Base-by-base conservation (phyloP, 2,797 vertebrate species). In the Sorex maritimensis region DNA sequence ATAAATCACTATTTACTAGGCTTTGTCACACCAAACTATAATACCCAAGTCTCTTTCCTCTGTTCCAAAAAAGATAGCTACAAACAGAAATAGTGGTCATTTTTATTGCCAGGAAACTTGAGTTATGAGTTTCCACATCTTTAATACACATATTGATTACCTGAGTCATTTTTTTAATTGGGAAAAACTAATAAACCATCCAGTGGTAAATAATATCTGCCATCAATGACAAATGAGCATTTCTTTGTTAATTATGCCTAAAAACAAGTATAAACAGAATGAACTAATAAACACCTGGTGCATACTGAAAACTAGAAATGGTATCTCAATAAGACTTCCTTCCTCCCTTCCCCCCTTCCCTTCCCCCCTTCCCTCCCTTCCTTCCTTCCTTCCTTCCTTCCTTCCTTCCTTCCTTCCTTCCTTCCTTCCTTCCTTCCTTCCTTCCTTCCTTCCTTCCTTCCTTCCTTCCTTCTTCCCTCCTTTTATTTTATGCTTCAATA, bases 171-270 rank as follows among this genome's bases (percentile, higher is more conserved):
- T 94, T 95, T 95, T 92, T 93, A 97, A 95, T 96, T 96, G 94
- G 79, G n/a, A 95, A 97, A 95, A 75, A 83, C 90, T 90, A 97
- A 94, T 93, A 97, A 97, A 95, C 90, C 90, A 95, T 95, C 93
- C 75, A 94, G 84, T 94, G 71, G 90, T 95, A 95, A 94, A 96
- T 94, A 97, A 86, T 92, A 95, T 94, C 78, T 92, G 94, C 95
- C 96, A 96, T 69, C 67, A 85, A 96, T 95, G 93, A 96, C 93
- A 96, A 95, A 95, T 83, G 75, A 96, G 88, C 55, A 83, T 89
- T 94, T 93, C 77, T 93, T 67, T 91, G 71, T 90, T 96, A 96
- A 95, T 93, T 94, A 96, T 81, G 52, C 81, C 93, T 96, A 95
- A 97, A 93, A 93, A 26, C 68, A 95, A 94, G 72, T 94, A 93